Evolutionary conservation across 1,140 invertebrate genomes (phyloP), one percentile per base, ranked within the genome.

Genomic region (Zaprionus capensis): DNA sequence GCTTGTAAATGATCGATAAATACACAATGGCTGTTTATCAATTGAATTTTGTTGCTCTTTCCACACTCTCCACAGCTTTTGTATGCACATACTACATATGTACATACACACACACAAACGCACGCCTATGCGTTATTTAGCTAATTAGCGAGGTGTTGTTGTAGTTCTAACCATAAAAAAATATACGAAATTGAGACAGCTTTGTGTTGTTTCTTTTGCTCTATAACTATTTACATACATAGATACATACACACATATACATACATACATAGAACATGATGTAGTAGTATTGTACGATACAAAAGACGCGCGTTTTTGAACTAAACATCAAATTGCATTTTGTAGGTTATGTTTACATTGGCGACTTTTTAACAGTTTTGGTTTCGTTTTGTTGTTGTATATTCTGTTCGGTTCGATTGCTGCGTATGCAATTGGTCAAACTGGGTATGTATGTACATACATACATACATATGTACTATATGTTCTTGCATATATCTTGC

Each of bases 181-280:
- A 46, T 2, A 17, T n/a, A 41, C 38, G 14, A 17, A 17, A 46
- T 46, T 46, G 41, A 46, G 41, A 46, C 41, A 46, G 41, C 41
- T 34, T 38, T 36, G 44, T 20, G 44, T 46, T 51, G 20, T 51
- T 20, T 51, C 20, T 14, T 51, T 51, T 51, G 46, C 46, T 51
- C 46, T 51, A 51, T 51, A 24, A 57, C 22, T 56, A 62, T 44
- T 15, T 49, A 44, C 59, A 62, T 62, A 62, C 38, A 62, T 62
- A 72, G n/a, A 66, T 22, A 65, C 38, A 62, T 26, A 41, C 28
- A 67, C 53, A 66, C 38, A 65, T n/a, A 66, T 67, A 80, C 9
- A 74, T 24, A 51, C 15, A 73, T 57, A 53, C n/a, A 58, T 55
- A 78, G 56, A 64, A 51, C 22, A 51, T 51, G 46, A 22, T 56